phyloP scores from a whole-genome alignment of 2,888 invertebrate species.

The Sympetrum striolatum region DNA sequence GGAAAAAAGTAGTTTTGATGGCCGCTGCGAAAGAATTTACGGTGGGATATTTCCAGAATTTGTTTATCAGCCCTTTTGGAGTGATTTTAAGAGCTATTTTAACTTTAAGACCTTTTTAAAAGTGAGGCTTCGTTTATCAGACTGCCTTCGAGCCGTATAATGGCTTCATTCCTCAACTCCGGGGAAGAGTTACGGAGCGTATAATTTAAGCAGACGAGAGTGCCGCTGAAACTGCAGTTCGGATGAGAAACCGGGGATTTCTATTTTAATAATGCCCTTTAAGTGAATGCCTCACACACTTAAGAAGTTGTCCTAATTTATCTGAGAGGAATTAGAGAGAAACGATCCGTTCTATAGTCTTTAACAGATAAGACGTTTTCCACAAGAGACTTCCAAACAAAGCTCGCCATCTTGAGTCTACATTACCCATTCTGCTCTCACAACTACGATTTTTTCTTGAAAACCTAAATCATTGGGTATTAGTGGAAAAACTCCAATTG shows the following conservation, averaged over 20 bases:
- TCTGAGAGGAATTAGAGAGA: neutral
- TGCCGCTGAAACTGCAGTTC: neutral
- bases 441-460: too few species aligned
- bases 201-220: slow-evolving; percentile 22
- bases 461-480: too few species aligned
- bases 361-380: too few species aligned
- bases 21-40: slow-evolving; percentile 24
- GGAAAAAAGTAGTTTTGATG: slow-evolving; percentile 17
- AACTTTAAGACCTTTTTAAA: slow-evolving; percentile 22
- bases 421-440: too few species aligned
- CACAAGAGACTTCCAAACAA: too few species aligned
- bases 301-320: neutral
- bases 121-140: neutral
- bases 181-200: neutral
- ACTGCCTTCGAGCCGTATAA: neutral
- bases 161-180: neutral
- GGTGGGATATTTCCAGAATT: neutral
- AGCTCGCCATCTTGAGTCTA: too few species aligned
- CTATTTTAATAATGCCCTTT: neutral
- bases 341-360: too few species aligned
- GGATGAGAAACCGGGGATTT: slow-evolving; percentile 2
- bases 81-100: neutral
- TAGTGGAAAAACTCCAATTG: too few species aligned
- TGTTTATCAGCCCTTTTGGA: slow-evolving; percentile 13
- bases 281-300: neutral